Evolutionary conservation across 2,888 invertebrate genomes (phyloP), one percentile per base, ranked within the genome.

Genomic region (Xestia sexstrigata): DNA sequence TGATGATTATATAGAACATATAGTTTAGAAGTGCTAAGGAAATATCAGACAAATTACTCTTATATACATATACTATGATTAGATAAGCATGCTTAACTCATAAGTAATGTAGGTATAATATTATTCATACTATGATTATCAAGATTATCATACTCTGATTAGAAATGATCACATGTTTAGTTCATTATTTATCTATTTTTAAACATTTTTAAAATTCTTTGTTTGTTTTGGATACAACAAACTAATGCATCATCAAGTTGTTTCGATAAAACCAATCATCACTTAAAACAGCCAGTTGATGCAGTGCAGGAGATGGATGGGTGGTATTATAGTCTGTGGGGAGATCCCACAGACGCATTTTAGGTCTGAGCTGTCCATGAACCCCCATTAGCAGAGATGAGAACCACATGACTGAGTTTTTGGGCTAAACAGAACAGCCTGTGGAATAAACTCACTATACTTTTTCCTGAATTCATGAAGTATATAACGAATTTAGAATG

Each of bases 181-280:
- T n/a, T 26, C 2, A 45, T 49, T 39, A 23, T 17, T 35, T 26
- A 76, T 76, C 76, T 11, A 17, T 8, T 30, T 11, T 17, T 23
- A 13, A 1, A 20, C 47, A 76, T 77, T 76, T 76, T 76, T 76
- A 0, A n/a, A 67, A 67, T 76, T 76, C n/a, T 20, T 77, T 49
- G 30, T n/a, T 39, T 60, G 20, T 58, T 42, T 68, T 76, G 39
- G 23, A 11, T 52, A 26, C 58, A 55, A 55, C 52, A 26, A 55
- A 55, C 52, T 11, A 55, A 55, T 13, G 13, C 45, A 45, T 45
- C 13, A 45, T 45, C 13, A 13, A 45, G 45, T 49, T 49, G 17
- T 49, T 49, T 20, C 9, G 47, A 6, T 49, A 20, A 49, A 20
- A 20, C 47, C 0, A 42, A 42, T 9, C 42, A 42, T 42, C 42